Evolutionary conservation across 2,113 vertebrate genomes (phyloP).

Genomic region (Paradisaea rubra): DNA sequence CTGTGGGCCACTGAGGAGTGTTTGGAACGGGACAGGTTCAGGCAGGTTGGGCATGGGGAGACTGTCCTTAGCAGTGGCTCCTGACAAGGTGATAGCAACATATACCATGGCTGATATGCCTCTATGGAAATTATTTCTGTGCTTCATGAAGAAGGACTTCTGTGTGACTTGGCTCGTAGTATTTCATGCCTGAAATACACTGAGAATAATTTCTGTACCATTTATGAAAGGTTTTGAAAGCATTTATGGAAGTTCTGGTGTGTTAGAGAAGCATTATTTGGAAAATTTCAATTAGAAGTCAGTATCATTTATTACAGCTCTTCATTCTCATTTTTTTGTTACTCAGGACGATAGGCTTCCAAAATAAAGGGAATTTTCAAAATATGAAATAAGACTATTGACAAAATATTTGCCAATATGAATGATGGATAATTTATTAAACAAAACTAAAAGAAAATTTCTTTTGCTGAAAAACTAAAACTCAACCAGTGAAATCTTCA

Average conservation of each 20-base stretch:
- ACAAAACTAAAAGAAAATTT: not conserved
- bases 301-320: not conserved
- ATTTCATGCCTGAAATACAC: not conserved
- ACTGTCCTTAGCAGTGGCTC: not conserved
- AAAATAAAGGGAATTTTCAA: not conserved
- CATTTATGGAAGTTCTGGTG: not conserved
- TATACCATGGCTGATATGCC: not conserved
- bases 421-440: not conserved
- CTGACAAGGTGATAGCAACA: not conserved
- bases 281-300: not conserved
- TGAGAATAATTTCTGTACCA: not conserved
- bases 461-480: not conserved
- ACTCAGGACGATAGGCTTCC: not conserved
- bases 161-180: not conserved
- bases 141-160: not conserved
- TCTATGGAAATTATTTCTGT: not conserved
- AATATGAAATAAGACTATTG: not conserved
- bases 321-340: not conserved
- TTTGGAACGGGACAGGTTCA: not conserved
- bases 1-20: not conserved
- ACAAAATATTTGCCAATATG: not conserved
- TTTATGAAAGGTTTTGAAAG: not conserved
- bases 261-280: not conserved
- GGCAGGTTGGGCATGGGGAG: not conserved
- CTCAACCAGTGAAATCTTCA: not conserved